phyloP scores from a whole-genome alignment of 2,113 vertebrate genomes.

The Alligator sinensis region DNA sequence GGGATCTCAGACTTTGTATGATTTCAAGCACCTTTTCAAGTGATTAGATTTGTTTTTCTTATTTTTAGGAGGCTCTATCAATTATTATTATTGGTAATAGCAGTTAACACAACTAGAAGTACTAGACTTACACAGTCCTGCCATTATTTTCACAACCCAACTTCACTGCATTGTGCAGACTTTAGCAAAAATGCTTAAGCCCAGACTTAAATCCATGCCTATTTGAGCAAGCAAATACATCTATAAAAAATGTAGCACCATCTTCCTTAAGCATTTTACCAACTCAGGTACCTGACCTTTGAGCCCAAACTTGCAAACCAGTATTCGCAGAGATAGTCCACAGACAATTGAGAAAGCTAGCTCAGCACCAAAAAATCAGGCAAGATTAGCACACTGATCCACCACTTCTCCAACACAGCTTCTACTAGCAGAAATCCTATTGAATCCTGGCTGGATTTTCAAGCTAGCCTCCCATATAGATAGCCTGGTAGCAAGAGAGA shows the following conservation, averaged over 20 bases:
- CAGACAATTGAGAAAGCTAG: not conserved
- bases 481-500: rapidly evolving
- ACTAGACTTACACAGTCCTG: not conserved
- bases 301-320: not conserved
- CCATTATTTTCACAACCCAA: not conserved
- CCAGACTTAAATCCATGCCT: not conserved
- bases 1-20: rapidly evolving
- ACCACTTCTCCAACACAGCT: not conserved
- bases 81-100: not conserved
- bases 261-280: not conserved
- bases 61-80: not conserved
- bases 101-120: not conserved
- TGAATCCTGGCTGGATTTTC: not conserved
- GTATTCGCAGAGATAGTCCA: not conserved
- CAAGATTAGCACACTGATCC: not conserved
- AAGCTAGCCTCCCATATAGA: not conserved
- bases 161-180: rapidly evolving
- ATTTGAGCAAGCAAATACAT: not conserved
- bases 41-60: not conserved
- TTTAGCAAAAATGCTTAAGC: not conserved
- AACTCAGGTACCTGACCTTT: not conserved
- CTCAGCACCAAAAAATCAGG: not conserved
- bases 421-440: not conserved
- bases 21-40: not conserved
- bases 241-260: not conserved